Evolutionary conservation across 2,888 invertebrate genomes (phyloP).

Genomic region (Catonia carolina): DNA sequence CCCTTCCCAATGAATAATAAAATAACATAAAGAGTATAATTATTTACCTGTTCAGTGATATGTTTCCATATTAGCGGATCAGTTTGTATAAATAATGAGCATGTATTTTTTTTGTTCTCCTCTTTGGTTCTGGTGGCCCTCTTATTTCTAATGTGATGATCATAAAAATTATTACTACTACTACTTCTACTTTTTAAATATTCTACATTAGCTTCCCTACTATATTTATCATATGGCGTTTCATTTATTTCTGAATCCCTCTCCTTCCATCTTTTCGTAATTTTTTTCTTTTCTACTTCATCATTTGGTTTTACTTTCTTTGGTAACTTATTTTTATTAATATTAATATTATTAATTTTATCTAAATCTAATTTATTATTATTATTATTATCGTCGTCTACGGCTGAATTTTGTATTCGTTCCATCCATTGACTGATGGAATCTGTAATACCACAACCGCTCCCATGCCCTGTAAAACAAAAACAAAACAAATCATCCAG

Average conservation of each 20-base stretch:
- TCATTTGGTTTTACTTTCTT: conserved; percentile 4
- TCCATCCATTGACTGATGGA: conserved; percentile 91
- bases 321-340: conserved; percentile 21
- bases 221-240: conserved; percentile 64
- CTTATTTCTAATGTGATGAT: no score
- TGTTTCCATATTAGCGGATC: conserved; percentile 97
- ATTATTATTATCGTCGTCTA: conserved; percentile 38
- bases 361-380: conserved; percentile 17
- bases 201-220: conserved; percentile 61
- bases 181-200: conserved; percentile 8
- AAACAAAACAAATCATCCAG: no score
- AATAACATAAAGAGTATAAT: no score
- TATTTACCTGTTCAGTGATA: conserved; percentile 78
- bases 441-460: conserved; percentile 83
- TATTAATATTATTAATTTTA: conserved; percentile 10
- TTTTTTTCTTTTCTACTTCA: background rate
- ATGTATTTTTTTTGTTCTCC: conserved; percentile 72
- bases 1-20: no score
- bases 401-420: conserved; percentile 55
- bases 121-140: conserved; percentile 56
- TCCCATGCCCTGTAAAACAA: conserved; percentile 61
- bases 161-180: background rate
- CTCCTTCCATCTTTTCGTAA: conserved; percentile 45
- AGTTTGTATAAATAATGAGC: conserved; percentile 94
- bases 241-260: conserved; percentile 45